These are phyloP conservation scores for Ctenoplectra terminalis DNA, from an alignment of 1,140 invertebrate species.

Conservation along the genomic window DNA sequence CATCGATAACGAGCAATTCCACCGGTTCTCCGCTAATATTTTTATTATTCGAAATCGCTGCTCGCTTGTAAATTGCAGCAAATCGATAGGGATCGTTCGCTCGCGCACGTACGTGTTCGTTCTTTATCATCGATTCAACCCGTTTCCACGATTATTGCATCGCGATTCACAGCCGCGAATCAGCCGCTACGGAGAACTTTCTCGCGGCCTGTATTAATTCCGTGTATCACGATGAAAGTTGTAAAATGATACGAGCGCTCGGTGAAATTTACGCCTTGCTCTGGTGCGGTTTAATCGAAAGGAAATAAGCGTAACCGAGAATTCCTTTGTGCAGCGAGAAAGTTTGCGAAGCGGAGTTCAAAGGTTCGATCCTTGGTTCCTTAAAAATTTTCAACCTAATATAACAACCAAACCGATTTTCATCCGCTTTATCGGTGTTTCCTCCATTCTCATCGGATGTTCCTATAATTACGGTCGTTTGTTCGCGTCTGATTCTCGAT, in stretches of 20 bases:
- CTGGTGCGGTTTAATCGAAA: background rate
- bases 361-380: background rate
- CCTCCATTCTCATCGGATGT: too few relatives aligned
- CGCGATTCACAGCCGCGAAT: background rate
- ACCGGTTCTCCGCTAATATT: background rate
- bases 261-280: background rate
- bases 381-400: background rate
- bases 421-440: too few relatives aligned
- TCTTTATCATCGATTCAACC: background rate
- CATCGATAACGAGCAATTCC: background rate
- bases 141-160: background rate
- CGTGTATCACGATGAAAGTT: background rate
- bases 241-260: background rate
- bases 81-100: background rate
- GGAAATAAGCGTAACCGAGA: background rate
- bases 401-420: background rate
- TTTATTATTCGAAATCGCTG: conserved; percentile 8
- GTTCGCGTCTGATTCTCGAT: background rate
- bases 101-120: background rate
- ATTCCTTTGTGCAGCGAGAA: background rate
- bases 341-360: background rate
- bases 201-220: background rate
- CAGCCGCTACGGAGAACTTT: background rate
- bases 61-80: background rate
- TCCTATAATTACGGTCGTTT: conserved; percentile 1